Evolutionary conservation across 2,113 vertebrate species (phyloP).

Genomic region (Reinhardtius hippoglossoides): DNA sequence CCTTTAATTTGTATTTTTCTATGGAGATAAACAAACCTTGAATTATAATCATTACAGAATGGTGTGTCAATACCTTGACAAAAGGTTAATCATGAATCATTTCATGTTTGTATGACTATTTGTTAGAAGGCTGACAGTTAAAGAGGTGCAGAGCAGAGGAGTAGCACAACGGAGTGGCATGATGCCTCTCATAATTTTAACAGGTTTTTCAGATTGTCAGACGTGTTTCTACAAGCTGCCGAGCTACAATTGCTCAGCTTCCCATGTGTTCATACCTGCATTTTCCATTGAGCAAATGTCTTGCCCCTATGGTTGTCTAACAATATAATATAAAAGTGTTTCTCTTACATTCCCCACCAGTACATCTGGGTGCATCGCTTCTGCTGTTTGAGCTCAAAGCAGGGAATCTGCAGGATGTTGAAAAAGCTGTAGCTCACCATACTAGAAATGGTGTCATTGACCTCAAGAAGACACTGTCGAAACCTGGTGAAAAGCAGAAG

Average conservation of each 20-base stretch:
- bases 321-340: background rate
- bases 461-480: conserved; percentile 83
- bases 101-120: background rate
- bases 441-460: conserved; percentile 86
- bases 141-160: no score
- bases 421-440: conserved; percentile 90
- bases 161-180: background rate
- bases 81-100: background rate
- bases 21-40: background rate
- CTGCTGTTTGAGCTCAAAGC: conserved; percentile 85
- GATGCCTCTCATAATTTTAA: conserved; percentile 1
- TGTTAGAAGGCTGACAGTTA: background rate
- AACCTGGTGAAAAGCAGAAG: conserved; percentile 79
- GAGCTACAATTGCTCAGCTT: background rate
- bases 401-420: conserved; percentile 86
- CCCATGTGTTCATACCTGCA: background rate
- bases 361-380: conserved; percentile 80
- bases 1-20: no score
- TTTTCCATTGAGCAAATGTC: background rate
- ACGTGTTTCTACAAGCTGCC: conserved; percentile 46
- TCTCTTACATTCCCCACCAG: conserved; percentile 82
- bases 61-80: conserved; percentile 3
- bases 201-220: conserved; percentile 21
- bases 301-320: background rate
- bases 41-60: conserved; percentile 7